phyloP scores from a whole-genome alignment of 2,888 invertebrate species.

The Furcula furcula region DNA sequence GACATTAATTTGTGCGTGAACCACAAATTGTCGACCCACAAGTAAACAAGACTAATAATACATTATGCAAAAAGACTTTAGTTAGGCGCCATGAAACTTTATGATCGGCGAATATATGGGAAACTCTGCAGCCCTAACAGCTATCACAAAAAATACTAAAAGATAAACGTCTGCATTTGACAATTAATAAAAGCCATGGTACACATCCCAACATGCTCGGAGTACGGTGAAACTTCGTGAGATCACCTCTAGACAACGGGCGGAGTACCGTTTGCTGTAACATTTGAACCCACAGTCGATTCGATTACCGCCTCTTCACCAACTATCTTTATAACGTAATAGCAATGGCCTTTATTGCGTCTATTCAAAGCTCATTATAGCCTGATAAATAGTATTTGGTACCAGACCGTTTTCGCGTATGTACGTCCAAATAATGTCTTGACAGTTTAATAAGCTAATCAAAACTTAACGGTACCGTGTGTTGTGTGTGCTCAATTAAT shows the following conservation, averaged over 20 bases:
- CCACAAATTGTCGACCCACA: too few relatives aligned
- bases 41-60: too few relatives aligned
- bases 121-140: too few relatives aligned
- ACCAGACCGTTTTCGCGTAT: slow-evolving; percentile 6
- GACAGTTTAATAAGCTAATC: slow-evolving; percentile 34
- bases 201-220: slow-evolving; percentile 24
- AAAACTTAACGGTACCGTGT: slow-evolving; percentile 34
- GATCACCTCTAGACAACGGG: slow-evolving; percentile 31
- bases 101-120: too few relatives aligned
- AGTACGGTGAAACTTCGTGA: slow-evolving; percentile 29
- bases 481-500: slow-evolving; percentile 39
- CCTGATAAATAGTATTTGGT: neutral
- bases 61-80: too few relatives aligned
- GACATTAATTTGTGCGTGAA: too few relatives aligned
- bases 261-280: slow-evolving; percentile 39
- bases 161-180: too few relatives aligned
- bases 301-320: slow-evolving; percentile 28
- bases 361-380: neutral
- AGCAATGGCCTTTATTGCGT: slow-evolving; percentile 7
- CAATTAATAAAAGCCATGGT: too few relatives aligned
- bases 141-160: too few relatives aligned
- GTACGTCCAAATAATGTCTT: slow-evolving; percentile 24
- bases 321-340: too few relatives aligned
- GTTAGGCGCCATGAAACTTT: too few relatives aligned
- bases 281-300: slow-evolving; percentile 34